phyloP scores from a whole-genome alignment of 1,140 invertebrate species.

The Drosophila sturtevanti region DNA sequence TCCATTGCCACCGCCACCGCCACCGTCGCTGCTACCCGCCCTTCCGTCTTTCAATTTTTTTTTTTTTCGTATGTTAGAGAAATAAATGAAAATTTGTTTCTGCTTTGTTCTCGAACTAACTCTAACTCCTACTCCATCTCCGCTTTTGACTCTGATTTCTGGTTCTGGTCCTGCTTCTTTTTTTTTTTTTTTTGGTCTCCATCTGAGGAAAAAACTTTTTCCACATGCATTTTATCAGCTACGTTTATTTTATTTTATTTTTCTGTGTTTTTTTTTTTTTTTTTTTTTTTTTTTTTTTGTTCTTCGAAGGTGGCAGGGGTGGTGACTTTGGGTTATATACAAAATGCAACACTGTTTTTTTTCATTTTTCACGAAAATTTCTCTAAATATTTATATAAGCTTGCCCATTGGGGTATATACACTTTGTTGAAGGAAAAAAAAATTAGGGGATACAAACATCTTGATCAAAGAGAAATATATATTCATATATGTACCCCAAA shows the following conservation, averaged over 20 bases:
- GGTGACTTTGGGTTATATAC: constrained; percentile 1
- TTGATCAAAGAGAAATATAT: too few relatives aligned
- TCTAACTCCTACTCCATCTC: neutral
- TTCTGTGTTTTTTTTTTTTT: neutral
- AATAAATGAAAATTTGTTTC: constrained; percentile 81
- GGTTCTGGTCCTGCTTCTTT: constrained; percentile 54
- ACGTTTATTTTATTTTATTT: neutral
- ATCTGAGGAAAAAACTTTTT: constrained; percentile 54
- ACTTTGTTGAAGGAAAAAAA: neutral
- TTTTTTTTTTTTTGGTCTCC: constrained; percentile 64
- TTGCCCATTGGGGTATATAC: neutral
- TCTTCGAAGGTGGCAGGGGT: neutral
- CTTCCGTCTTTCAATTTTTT: neutral
- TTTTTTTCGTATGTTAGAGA: constrained; percentile 66
- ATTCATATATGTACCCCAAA: too few relatives aligned
- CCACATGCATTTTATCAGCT: constrained; percentile 74
- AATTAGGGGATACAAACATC: too few relatives aligned
- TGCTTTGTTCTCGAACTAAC: constrained; percentile 55
- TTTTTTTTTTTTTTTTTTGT: neutral
- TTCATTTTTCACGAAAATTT: constrained; percentile 69
- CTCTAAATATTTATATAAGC: constrained; percentile 44
- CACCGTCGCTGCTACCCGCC: neutral
- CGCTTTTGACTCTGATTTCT: constrained; percentile 39
- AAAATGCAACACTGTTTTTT: constrained; percentile 65
- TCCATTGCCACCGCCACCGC: too few relatives aligned